Percentiles rank a stretch among this genome's conserved stretches.
These are phyloP conservation scores for Aradus depressus DNA, from an alignment of 2,888 invertebrate genomes.

Conservation along the genomic window DNA sequence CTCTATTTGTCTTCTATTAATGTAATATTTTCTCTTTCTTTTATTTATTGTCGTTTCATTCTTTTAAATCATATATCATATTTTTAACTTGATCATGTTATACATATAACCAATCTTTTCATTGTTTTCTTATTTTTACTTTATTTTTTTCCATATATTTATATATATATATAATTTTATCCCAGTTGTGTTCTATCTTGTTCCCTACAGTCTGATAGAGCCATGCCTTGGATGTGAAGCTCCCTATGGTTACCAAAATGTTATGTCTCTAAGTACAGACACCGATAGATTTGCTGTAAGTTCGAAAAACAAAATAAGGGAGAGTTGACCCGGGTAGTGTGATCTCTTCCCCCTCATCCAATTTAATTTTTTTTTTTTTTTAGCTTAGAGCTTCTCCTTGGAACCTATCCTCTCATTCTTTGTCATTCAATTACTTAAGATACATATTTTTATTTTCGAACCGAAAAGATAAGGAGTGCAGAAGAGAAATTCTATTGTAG, in stretches of 20 bases:
- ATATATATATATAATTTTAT: no score
- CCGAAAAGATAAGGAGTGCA: no score
- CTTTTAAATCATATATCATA: conserved; percentile 2
- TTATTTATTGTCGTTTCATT: not conserved
- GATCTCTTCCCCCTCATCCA: no score
- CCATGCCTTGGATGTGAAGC: conserved; percentile 76
- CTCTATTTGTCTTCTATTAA: no score
- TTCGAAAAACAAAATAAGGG: conserved; percentile 33
- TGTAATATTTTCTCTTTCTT: conserved; percentile 4
- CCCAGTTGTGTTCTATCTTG: conserved; percentile 11
- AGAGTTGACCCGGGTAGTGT: conserved; percentile 5
- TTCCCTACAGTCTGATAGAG: conserved; percentile 46
- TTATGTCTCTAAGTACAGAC: conserved; percentile 79
- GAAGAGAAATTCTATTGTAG: no score
- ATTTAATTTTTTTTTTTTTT: no score
- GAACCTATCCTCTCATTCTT: conserved; percentile 1
- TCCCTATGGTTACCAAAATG: conserved; percentile 92
- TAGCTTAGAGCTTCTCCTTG: conserved; percentile 13
- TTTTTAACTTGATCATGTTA: conserved; percentile 1
- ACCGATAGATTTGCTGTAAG: conserved; percentile 78
- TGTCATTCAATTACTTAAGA: not conserved
- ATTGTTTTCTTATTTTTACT: conserved; percentile 8
- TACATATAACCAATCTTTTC: conserved; percentile 6
- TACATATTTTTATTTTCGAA: no score
- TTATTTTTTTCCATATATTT: no score